Percentiles rank a stretch among this genome's conserved stretches.
Conservation (phyloP, 2,888 invertebrate species). For the Acleris cristana region DNA sequence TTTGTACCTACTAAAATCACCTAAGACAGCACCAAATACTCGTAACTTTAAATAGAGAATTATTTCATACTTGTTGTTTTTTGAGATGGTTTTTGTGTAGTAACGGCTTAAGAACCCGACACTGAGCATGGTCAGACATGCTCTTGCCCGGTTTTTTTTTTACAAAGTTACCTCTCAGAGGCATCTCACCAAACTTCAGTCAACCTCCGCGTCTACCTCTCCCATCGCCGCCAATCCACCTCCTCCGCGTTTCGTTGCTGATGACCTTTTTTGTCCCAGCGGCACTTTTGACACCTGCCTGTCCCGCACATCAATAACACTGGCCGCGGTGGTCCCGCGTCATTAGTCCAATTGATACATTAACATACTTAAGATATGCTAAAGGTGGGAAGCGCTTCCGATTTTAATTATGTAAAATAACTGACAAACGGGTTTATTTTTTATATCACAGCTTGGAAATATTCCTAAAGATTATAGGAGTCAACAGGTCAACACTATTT, state of each 20-base stretch:
- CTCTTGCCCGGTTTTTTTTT: no score
- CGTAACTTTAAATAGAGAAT: no score
- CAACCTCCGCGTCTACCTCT: slow-evolving; percentile 1
- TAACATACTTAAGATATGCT: slow-evolving; percentile 8
- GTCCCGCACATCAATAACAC: slow-evolving; percentile 41
- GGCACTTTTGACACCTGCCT: slow-evolving; percentile 81
- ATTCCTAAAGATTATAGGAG: no score
- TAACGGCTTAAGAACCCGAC: no score
- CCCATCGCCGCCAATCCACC: slow-evolving; percentile 59
- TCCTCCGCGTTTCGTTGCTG: slow-evolving; percentile 65
- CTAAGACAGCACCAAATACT: no score
- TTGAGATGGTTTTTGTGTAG: no score
- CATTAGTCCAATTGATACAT: slow-evolving; percentile 18
- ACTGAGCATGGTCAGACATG: no score
- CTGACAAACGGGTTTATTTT: no score
- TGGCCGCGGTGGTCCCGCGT: slow-evolving; percentile 53
- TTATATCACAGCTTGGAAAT: no score
- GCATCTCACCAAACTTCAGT: neutral
- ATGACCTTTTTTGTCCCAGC: slow-evolving; percentile 78
- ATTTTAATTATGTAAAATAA: neutral
- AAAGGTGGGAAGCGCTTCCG: slow-evolving; percentile 11
- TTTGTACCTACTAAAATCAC: no score
- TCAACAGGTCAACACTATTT: no score
- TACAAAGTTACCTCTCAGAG: neutral
- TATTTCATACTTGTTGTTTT: no score